Evolutionary conservation across 1,140 invertebrate species (phyloP).

Genomic region (Apis florea): DNA sequence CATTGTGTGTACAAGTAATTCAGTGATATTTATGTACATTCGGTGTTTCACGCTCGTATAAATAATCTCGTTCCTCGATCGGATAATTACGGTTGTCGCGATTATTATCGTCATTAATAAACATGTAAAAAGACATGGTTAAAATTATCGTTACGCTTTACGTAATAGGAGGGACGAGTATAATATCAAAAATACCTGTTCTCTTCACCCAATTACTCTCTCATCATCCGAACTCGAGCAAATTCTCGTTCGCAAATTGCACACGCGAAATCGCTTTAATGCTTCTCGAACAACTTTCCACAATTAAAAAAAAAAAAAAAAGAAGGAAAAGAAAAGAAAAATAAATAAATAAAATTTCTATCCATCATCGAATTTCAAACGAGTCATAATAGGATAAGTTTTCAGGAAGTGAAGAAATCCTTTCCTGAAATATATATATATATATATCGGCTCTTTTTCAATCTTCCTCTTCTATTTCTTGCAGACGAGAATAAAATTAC

Average conservation of each 20-base stretch:
- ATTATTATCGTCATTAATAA: not conserved
- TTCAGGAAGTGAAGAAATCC: constrained; percentile 24
- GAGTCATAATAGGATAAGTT: not conserved
- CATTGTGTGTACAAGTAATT: too few species aligned
- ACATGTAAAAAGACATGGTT: too few species aligned
- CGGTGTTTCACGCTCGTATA: not conserved
- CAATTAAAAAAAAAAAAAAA: too few species aligned
- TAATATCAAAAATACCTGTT: not conserved
- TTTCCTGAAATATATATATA: not conserved
- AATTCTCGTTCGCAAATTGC: not conserved
- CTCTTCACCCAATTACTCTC: too few species aligned
- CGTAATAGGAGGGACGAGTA: not conserved
- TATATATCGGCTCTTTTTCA: not conserved
- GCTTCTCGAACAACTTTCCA: not conserved
- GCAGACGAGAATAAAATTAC: constrained; percentile 17
- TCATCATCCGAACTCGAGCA: not conserved
- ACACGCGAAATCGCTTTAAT: not conserved
- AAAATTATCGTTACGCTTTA: not conserved
- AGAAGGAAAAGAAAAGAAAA: too few species aligned
- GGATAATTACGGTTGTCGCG: not conserved
- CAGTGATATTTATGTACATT: too few species aligned
- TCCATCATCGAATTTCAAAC: constrained; percentile 4
- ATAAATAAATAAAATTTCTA: not conserved
- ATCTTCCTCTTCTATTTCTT: too few species aligned
- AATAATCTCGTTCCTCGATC: not conserved